These are phyloP conservation scores for Drosophila novamexicana DNA, from an alignment of 1,140 invertebrate genomes.

Conservation along the genomic window DNA sequence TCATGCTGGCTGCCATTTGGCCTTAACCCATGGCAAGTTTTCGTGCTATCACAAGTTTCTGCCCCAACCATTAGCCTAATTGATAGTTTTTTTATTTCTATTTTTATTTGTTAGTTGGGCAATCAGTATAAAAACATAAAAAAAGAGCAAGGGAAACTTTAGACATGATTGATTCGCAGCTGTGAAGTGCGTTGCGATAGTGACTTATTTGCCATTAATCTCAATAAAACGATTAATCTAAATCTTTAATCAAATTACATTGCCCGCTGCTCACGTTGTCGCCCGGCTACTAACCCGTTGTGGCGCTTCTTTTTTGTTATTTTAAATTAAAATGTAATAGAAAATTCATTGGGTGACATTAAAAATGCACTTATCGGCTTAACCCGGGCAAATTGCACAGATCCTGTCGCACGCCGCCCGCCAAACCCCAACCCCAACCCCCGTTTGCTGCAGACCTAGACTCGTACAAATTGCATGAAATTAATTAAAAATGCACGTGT, in stretches of 20 bases:
- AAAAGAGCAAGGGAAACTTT: slow-evolving; percentile 32
- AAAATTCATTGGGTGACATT: slow-evolving; percentile 80
- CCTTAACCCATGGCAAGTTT: neutral
- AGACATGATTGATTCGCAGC: slow-evolving; percentile 70
- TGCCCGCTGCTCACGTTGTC: slow-evolving; percentile 3
- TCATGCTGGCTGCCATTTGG: slow-evolving; percentile 8
- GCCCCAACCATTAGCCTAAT: slow-evolving; percentile 61
- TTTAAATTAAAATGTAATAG: slow-evolving; percentile 83
- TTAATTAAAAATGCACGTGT: slow-evolving; percentile 75
- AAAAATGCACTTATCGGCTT: slow-evolving; percentile 82
- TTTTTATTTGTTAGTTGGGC: slow-evolving; percentile 7
- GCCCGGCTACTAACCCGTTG: neutral
- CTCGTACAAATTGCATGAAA: slow-evolving; percentile 78
- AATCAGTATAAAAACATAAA: slow-evolving; percentile 19
- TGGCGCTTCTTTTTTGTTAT: slow-evolving; percentile 54
- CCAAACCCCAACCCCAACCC: neutral
- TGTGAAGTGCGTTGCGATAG: slow-evolving; percentile 23
- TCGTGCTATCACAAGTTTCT: neutral
- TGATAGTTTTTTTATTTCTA: slow-evolving; percentile 53
- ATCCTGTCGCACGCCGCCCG: neutral
- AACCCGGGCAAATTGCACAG: slow-evolving; percentile 70
- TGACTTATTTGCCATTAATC: slow-evolving; percentile 70
- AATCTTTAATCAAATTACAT: slow-evolving; percentile 77
- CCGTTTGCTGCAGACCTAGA: neutral
- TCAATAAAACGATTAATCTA: slow-evolving; percentile 78